Evolutionary conservation across 23 tunicate genomes (phyloP).

Genomic region (Styela clava): DNA sequence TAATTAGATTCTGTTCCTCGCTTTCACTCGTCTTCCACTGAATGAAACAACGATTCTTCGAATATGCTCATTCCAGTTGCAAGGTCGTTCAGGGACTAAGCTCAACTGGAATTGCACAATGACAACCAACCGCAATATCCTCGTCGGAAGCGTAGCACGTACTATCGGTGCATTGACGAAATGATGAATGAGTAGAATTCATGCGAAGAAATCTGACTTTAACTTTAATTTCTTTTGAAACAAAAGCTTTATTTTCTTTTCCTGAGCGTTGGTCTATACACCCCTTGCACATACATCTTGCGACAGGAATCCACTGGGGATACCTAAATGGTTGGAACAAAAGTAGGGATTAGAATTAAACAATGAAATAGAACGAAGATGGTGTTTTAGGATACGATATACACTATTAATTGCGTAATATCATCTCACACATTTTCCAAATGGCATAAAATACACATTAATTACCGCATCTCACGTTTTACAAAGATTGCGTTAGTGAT

Average conservation of each 20-base stretch:
- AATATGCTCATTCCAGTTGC: too few relatives aligned
- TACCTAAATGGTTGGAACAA: conserved; percentile 9
- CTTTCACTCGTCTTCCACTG: too few relatives aligned
- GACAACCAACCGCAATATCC: conserved; percentile 22
- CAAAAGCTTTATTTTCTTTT: conserved; percentile 10
- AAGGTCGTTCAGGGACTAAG: neutral
- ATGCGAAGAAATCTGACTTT: conserved; percentile 25
- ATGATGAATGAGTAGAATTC: conserved; percentile 7
- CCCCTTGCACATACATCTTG: conserved; percentile 27
- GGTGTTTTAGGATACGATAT: too few relatives aligned
- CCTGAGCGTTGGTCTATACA: conserved; percentile 20
- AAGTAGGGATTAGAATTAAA: neutral
- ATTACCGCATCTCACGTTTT: too few relatives aligned
- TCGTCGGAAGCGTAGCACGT: conserved; percentile 34
- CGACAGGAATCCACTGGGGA: conserved; percentile 34
- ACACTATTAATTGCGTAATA: too few relatives aligned
- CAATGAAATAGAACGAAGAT: too few relatives aligned
- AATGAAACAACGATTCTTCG: too few relatives aligned
- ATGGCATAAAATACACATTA: too few relatives aligned
- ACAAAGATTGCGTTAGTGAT: too few relatives aligned
- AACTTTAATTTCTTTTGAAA: conserved; percentile 20
- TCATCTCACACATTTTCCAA: too few relatives aligned
- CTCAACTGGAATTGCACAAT: conserved; percentile 21
- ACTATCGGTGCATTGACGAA: conserved; percentile 26
- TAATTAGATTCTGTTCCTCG: too few relatives aligned